phyloP scores from a whole-genome alignment of 2,113 vertebrate species.

The Harpagus bidentatus region DNA sequence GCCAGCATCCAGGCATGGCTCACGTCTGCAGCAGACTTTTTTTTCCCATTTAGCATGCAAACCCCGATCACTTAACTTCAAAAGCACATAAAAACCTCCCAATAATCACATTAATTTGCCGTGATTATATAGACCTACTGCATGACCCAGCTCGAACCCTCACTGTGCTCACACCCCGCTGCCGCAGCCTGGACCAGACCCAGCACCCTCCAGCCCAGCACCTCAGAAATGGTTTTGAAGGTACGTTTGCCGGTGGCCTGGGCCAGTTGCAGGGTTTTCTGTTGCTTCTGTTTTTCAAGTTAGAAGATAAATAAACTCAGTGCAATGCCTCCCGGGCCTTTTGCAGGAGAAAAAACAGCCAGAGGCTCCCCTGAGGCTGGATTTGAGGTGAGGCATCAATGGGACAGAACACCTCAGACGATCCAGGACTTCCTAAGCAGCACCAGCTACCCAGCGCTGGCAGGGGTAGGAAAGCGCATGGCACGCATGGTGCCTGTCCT shows the following conservation, averaged over 20 bases:
- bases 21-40: background rate
- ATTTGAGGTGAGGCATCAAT: fast-evolving
- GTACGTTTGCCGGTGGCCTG: fast-evolving
- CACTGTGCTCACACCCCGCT: fast-evolving
- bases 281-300: background rate
- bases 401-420: fast-evolving
- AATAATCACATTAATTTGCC: background rate
- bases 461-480: background rate
- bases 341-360: background rate
- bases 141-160: background rate
- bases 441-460: background rate
- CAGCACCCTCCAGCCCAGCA: background rate
- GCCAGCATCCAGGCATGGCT: background rate
- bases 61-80: background rate
- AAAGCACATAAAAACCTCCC: background rate
- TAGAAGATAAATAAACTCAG: background rate
- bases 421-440: background rate
- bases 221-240: background rate
- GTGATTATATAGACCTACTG: background rate
- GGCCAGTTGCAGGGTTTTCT: background rate
- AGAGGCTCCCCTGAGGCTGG: background rate
- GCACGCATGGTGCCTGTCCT: background rate
- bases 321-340: background rate
- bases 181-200: background rate
- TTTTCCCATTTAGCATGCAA: background rate